Percentiles rank a stretch among this genome's conserved stretches.
Evolutionary conservation across 2,113 vertebrate species (phyloP).

Genomic region (Lates calcarifer): DNA sequence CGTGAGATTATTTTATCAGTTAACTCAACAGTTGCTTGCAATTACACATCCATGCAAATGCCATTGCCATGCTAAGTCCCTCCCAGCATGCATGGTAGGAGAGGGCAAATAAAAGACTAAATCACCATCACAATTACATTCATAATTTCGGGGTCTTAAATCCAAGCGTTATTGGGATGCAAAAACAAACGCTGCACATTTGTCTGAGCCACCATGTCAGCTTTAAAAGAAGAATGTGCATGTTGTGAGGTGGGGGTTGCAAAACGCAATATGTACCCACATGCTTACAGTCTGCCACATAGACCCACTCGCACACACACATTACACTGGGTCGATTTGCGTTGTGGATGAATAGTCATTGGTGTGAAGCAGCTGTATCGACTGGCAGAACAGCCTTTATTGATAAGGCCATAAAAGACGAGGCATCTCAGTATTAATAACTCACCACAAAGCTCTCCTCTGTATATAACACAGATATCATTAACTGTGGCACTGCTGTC

Average conservation of each 20-base stretch:
- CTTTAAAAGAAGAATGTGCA: constrained; percentile 8
- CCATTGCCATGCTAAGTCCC: background rate
- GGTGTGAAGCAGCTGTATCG: constrained; percentile 64
- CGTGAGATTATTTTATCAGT: background rate
- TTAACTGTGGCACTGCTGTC: constrained; percentile 75
- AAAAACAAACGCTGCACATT: background rate
- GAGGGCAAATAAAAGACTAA: background rate
- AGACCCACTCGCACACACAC: constrained; percentile 5
- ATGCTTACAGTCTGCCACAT: background rate
- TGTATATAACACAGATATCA: constrained; percentile 76
- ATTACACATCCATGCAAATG: background rate
- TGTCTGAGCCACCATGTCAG: background rate
- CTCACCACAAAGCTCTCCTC: constrained; percentile 65
- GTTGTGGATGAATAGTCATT: constrained; percentile 66
- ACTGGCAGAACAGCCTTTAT: constrained; percentile 63
- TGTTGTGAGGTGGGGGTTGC: constrained; percentile 9
- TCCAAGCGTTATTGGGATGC: background rate
- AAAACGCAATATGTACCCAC: background rate
- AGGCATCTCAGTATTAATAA: constrained; percentile 71
- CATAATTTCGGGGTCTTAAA: background rate
- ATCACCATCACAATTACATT: background rate
- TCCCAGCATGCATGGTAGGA: background rate
- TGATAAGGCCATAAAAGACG: constrained; percentile 73
- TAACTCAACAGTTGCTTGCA: background rate
- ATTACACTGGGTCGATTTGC: constrained; percentile 55